Base-by-base conservation (phyloP, 2,888 invertebrate genomes). In the Drosophila ustulata region DNA sequence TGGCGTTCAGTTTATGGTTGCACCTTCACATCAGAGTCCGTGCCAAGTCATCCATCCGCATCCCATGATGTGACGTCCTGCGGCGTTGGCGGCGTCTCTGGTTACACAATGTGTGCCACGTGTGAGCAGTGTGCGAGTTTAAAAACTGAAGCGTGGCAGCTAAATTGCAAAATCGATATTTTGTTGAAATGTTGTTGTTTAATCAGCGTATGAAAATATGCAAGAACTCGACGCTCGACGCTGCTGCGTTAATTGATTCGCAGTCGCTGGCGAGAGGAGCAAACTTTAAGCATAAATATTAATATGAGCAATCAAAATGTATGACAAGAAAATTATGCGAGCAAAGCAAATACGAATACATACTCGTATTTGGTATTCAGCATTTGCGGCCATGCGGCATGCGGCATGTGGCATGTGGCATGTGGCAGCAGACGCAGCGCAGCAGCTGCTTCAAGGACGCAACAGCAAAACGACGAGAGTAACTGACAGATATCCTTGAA, bases 261-360 rank as follows among this genome's bases (percentile, higher is more conserved):
- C 18, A 8, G 34, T 34, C 11, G 73, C 73, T 18, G 18, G 18
- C 1, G 11, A 43, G 43, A 51, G n/a, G n/a, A 58, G 18, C 51
- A 63, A 83, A 81, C 71, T 82, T 61, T 65, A 56, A 50, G 67
- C 82, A 87, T 87, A 84, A 87, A 83, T 83, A 81, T 83, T 75
- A 80, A 51, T 43, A 43, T 43, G 55, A 13, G 67, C 83, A 86
- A 83, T 83, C 81, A 86, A 86, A 86, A 79, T 78, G 78, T 86
- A 81, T 82, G 82, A 80, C 85, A 87, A 69, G 73, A 50, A 87
- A 82, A 80, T 87, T 87, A 80, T 85, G 82, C 77, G 62, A 69
- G 56, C 49, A 64, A 41, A 41, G 63, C 43, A 52, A 67, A 69
- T 61, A 52, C 56, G 78, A 76, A 72, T 72, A 71, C 68, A 61